These are phyloP conservation scores for Hypsopygia costalis DNA, from an alignment of 2,888 invertebrate genomes.

Conservation along the genomic window DNA sequence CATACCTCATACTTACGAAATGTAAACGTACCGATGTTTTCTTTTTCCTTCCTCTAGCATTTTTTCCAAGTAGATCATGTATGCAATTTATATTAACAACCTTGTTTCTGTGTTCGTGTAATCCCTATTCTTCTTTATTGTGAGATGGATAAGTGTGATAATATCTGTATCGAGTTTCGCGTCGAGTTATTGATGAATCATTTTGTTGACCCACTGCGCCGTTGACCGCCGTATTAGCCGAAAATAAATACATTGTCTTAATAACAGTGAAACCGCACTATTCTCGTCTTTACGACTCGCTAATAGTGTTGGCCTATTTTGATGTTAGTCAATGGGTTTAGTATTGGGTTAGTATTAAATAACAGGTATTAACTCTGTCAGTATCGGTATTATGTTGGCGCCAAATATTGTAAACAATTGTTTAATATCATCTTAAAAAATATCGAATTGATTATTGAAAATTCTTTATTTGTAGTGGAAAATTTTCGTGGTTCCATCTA, in stretches of 20 bases:
- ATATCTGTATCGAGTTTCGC: too few relatives aligned
- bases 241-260: conserved; percentile 18
- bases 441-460: too few relatives aligned
- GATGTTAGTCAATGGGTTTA: conserved; percentile 26
- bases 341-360: conserved; percentile 13
- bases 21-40: conserved; percentile 14
- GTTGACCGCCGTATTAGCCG: conserved; percentile 7
- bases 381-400: not conserved
- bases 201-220: conserved; percentile 7
- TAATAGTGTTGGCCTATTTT: conserved; percentile 30
- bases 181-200: not conserved
- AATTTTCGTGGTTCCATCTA: too few relatives aligned
- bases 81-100: not conserved
- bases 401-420: not conserved
- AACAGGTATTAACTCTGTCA: not conserved
- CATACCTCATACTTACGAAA: conserved; percentile 9
- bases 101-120: not conserved
- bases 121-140: not conserved
- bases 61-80: conserved; percentile 2
- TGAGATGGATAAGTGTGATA: too few relatives aligned
- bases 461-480: too few relatives aligned
- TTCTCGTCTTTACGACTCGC: conserved; percentile 24
- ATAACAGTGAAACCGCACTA: conserved; percentile 20
- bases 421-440: too few relatives aligned
- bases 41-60: conserved; percentile 7